These are phyloP conservation scores for Tinea semifulvella DNA, from an alignment of 2,888 invertebrate genomes.

Conservation along the genomic window DNA sequence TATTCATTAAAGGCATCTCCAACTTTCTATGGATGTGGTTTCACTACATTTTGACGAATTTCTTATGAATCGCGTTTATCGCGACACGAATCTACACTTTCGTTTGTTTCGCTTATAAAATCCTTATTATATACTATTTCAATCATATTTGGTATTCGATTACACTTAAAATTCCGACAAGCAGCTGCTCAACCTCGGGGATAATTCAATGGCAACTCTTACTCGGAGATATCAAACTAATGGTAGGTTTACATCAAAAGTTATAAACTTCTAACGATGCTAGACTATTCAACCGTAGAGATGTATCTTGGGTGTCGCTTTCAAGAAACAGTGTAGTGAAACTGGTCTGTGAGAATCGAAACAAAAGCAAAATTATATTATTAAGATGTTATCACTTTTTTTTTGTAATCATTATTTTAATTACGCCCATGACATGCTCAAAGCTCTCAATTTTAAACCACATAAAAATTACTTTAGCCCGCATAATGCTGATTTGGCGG, in stretches of 20 bases:
- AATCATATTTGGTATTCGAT: constrained; percentile 4
- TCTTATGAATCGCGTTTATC: constrained; percentile 28
- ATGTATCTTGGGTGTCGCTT: constrained; percentile 4
- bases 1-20: constrained; percentile 30
- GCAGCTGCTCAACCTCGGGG: no score
- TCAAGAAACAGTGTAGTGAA: constrained; percentile 8
- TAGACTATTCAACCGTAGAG: neutral
- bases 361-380: no score
- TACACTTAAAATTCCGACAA: no score
- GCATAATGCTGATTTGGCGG: no score
- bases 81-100: constrained; percentile 9
- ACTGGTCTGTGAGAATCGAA: constrained; percentile 1
- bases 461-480: no score
- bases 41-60: constrained; percentile 35
- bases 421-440: no score
- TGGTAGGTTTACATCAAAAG: no score
- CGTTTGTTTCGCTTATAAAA: constrained; percentile 3
- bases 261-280: neutral
- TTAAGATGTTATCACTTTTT: no score
- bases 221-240: no score
- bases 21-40: constrained; percentile 40
- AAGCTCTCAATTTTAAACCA: no score
- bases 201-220: no score
- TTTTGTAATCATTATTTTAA: no score
- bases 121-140: constrained; percentile 1